phyloP scores from a whole-genome alignment of 2,888 invertebrate species.

The Graphium colonna region DNA sequence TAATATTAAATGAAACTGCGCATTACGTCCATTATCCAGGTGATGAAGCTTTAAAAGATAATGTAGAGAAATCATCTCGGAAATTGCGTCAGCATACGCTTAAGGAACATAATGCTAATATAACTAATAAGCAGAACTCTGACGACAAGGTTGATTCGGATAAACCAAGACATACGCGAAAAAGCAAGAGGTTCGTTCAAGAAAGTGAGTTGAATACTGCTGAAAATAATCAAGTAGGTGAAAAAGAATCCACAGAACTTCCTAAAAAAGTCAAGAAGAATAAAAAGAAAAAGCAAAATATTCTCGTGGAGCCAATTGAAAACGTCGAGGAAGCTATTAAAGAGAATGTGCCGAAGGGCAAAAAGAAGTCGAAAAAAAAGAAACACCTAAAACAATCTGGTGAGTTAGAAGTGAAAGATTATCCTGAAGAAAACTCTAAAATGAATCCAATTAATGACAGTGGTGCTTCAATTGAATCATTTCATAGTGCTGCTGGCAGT shows the following conservation, averaged over 20 bases:
- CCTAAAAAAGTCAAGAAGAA: constrained; percentile 32
- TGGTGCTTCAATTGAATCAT: constrained; percentile 56
- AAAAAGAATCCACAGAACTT: constrained; percentile 24
- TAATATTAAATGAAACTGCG: constrained; percentile 43
- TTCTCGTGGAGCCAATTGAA: constrained; percentile 10
- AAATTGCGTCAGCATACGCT: constrained; percentile 43
- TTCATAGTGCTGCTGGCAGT: constrained; percentile 65
- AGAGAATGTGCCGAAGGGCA: constrained; percentile 21
- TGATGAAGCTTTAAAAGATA: constrained; percentile 42
- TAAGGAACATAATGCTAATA: constrained; percentile 43
- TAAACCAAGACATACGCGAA: constrained; percentile 41
- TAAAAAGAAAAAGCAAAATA: constrained; percentile 41
- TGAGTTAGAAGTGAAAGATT: constrained; percentile 35
- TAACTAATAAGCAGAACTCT: constrained; percentile 25
- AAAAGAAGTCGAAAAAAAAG: constrained; percentile 44
- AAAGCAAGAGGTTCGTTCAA: constrained; percentile 39
- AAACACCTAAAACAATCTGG: constrained; percentile 44
- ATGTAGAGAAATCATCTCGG: constrained; percentile 30
- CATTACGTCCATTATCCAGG: constrained; percentile 60
- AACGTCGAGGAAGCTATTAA: constrained; percentile 25
- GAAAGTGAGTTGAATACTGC: constrained; percentile 24
- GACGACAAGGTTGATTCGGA: constrained; percentile 31
- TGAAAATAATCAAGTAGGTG: neutral
- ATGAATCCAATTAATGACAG: too few relatives aligned
- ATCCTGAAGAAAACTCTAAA: too few relatives aligned